Conservation (phyloP, 2,888 invertebrate genomes). For the Nemotelus nigrinus region DNA sequence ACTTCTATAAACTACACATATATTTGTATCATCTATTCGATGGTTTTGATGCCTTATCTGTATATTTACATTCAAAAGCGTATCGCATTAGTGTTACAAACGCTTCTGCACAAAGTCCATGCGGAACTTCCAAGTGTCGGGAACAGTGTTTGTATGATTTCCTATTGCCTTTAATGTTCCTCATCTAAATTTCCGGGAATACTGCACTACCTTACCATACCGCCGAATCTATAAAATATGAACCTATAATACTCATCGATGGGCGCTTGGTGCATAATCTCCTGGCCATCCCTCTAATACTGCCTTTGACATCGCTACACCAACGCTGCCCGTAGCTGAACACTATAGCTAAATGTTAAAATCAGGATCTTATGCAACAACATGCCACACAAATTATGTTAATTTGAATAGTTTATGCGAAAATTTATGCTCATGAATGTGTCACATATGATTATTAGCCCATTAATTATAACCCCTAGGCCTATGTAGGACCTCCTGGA, state of each 20-base stretch:
- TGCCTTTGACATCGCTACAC: background rate
- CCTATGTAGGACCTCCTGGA: background rate
- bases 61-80: background rate
- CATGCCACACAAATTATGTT: constrained; percentile 53
- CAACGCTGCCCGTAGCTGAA: background rate
- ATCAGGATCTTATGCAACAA: constrained; percentile 15
- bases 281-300: background rate
- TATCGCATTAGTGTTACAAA: background rate
- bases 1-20: background rate
- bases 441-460: constrained; percentile 54
- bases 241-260: constrained; percentile 25
- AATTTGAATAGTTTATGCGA: constrained; percentile 54
- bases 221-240: background rate
- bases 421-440: constrained; percentile 54
- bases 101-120: background rate
- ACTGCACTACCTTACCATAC: constrained; percentile 15
- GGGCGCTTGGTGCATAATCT: too few species aligned
- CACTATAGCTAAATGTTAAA: constrained; percentile 26
- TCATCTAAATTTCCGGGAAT: constrained; percentile 28
- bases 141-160: constrained; percentile 39
- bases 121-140: constrained; percentile 38
- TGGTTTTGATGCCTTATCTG: background rate
- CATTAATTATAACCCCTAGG: constrained; percentile 52
- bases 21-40: constrained; percentile 2
- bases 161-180: constrained; percentile 37